phyloP scores from a whole-genome alignment of 2,113 vertebrate genomes.

The Eolophus roseicapilla region DNA sequence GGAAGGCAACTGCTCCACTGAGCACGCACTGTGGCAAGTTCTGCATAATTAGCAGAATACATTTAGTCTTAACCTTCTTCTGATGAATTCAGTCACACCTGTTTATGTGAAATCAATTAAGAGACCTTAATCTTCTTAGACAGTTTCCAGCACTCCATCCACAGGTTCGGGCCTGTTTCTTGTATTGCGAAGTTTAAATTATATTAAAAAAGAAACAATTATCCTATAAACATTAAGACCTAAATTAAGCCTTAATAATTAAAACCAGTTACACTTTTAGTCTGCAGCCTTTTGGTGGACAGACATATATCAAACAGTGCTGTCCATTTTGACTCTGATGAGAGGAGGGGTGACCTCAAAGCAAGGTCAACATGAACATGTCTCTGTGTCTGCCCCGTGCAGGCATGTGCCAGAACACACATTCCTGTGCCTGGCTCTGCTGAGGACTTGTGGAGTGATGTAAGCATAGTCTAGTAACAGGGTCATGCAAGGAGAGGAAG shows the following conservation, averaged over 20 bases:
- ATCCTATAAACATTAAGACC: constrained; percentile 61
- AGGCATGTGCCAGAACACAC: background rate
- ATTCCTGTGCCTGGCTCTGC: background rate
- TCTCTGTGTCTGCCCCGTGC: background rate
- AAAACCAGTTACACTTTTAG: constrained; percentile 15
- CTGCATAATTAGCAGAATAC: constrained; percentile 60
- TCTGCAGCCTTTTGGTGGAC: constrained; percentile 43
- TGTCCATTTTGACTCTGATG: background rate
- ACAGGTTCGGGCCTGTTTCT: constrained; percentile 67
- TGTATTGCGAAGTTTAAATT: constrained; percentile 56
- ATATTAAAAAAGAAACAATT: constrained; percentile 67
- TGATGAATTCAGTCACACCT: constrained; percentile 72
- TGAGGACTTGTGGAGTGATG: background rate
- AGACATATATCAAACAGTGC: background rate
- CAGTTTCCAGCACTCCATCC: constrained; percentile 57
- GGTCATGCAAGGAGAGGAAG: background rate
- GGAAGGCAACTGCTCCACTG: constrained; percentile 54
- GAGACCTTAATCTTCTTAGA: constrained; percentile 66
- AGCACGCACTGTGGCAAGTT: constrained; percentile 46
- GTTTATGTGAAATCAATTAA: constrained; percentile 73
- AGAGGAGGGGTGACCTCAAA: background rate
- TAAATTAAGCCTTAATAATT: constrained; percentile 63
- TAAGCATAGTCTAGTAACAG: background rate
- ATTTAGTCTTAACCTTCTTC: constrained; percentile 60
- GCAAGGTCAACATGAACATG: background rate